phyloP scores from a whole-genome alignment of 1,140 invertebrate genomes.

The Lordiphosa clarofinis region DNA sequence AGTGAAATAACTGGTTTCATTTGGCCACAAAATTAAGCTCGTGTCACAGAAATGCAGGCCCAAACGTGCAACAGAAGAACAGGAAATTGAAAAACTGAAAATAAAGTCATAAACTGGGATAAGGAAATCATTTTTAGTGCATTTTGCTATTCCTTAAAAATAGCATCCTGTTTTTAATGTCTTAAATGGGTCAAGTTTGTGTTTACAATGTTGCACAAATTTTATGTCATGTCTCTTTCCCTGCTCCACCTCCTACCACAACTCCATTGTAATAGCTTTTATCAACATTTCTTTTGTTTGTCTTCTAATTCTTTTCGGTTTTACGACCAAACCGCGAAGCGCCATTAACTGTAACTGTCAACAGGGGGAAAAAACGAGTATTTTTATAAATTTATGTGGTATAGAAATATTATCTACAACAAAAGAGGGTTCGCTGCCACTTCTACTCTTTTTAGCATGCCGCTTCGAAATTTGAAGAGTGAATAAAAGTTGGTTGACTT shows the following conservation, averaged over 20 bases:
- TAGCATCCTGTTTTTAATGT: conserved; percentile 4
- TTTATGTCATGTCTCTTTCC: conserved; percentile 34
- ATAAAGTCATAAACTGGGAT: too few relatives aligned
- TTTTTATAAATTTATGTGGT: conserved; percentile 48
- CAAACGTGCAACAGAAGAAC: conserved; percentile 1
- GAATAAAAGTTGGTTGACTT: too few relatives aligned
- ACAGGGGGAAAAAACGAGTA: conserved; percentile 20
- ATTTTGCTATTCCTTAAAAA: background rate
- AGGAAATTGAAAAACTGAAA: background rate
- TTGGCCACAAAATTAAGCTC: conserved; percentile 28
- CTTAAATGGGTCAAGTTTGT: conserved; percentile 67
- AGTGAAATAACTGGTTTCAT: conserved; percentile 55
- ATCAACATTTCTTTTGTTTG: conserved; percentile 36
- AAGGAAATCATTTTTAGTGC: background rate
- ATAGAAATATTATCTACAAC: conserved; percentile 65
- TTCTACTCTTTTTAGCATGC: background rate
- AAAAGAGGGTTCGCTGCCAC: conserved; percentile 18
- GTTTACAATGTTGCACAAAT: conserved; percentile 44
- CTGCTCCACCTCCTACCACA: too few relatives aligned
- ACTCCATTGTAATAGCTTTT: conserved; percentile 39
- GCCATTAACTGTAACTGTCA: conserved; percentile 73
- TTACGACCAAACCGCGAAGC: conserved; percentile 54
- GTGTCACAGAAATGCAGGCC: conserved; percentile 23
- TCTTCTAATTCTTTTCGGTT: conserved; percentile 41
- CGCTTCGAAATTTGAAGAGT: background rate